phyloP scores from a whole-genome alignment of 2,888 invertebrate genomes.

The Polydrusus cervinus region DNA sequence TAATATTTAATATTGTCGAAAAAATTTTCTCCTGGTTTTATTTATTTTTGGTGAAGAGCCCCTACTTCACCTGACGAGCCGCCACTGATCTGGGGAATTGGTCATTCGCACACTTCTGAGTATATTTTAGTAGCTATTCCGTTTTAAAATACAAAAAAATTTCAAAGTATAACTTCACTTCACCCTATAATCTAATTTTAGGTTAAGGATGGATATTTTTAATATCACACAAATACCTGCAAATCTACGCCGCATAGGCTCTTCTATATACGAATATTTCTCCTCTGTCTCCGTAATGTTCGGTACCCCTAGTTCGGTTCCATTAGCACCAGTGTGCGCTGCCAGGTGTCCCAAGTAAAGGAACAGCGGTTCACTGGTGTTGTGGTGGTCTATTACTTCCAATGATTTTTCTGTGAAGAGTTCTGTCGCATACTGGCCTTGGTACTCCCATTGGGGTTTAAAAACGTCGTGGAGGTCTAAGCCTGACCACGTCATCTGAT shows the following conservation, averaged over 20 bases:
- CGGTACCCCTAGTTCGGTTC: slow-evolving; percentile 81
- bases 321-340: slow-evolving; percentile 72
- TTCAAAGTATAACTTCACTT: too few relatives aligned
- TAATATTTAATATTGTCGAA: too few relatives aligned
- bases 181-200: not conserved
- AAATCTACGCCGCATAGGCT: slow-evolving; percentile 78
- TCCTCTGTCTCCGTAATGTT: slow-evolving; percentile 74
- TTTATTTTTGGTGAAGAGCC: too few relatives aligned
- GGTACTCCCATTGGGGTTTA: slow-evolving; percentile 71
- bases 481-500: slow-evolving; percentile 69
- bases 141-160: too few relatives aligned
- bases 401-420: slow-evolving; percentile 80
- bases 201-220: too few relatives aligned
- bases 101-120: too few relatives aligned
- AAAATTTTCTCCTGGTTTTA: too few relatives aligned
- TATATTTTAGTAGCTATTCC: too few relatives aligned
- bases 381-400: slow-evolving; percentile 76
- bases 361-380: slow-evolving; percentile 78
- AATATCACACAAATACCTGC: slow-evolving; percentile 76
- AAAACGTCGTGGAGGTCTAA: slow-evolving; percentile 71
- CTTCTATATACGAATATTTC: slow-evolving; percentile 79
- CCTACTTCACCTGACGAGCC: too few relatives aligned
- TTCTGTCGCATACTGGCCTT: slow-evolving; percentile 80
- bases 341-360: slow-evolving; percentile 86
- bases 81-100: too few relatives aligned